Evolutionary conservation across 2,797 vertebrate species (phyloP).

Genomic region (Myioborus miniatus): DNA sequence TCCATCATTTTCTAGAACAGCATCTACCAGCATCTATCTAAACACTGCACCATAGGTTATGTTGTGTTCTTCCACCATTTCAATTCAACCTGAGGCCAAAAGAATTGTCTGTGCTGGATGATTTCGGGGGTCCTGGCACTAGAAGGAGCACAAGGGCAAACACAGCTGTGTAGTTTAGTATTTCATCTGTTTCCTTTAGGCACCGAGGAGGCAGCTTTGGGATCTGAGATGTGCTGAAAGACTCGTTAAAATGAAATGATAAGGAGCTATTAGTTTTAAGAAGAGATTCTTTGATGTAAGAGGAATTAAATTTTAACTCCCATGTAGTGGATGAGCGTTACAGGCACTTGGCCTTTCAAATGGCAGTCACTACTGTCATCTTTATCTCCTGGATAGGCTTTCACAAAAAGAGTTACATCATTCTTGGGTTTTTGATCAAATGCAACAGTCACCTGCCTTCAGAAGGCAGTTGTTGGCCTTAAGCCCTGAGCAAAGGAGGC

Average conservation of each 20-base stretch:
- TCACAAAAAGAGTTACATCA: neutral
- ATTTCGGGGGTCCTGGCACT: neutral
- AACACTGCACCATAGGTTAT: fast-evolving
- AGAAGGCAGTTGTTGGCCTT: neutral
- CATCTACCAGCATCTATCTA: fast-evolving
- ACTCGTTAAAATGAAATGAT: neutral
- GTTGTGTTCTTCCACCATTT: neutral
- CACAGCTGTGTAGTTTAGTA: neutral
- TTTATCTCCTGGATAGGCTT: neutral
- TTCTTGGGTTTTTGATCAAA: neutral
- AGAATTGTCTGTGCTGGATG: neutral
- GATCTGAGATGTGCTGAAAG: neutral
- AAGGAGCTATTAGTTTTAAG: neutral
- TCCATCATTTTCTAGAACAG: neutral
- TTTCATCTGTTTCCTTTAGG: neutral
- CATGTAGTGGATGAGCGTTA: neutral
- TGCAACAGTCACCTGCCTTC: fast-evolving
- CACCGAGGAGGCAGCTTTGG: neutral
- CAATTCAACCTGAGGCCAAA: neutral
- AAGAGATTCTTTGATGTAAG: neutral
- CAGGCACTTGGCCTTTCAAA: neutral
- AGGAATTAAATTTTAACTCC: neutral
- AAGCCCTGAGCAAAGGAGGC: neutral
- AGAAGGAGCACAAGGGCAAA: neutral
- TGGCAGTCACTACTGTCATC: neutral